Conservation (phyloP, 2,888 invertebrate species). For the Entomobrya proxima region DNA sequence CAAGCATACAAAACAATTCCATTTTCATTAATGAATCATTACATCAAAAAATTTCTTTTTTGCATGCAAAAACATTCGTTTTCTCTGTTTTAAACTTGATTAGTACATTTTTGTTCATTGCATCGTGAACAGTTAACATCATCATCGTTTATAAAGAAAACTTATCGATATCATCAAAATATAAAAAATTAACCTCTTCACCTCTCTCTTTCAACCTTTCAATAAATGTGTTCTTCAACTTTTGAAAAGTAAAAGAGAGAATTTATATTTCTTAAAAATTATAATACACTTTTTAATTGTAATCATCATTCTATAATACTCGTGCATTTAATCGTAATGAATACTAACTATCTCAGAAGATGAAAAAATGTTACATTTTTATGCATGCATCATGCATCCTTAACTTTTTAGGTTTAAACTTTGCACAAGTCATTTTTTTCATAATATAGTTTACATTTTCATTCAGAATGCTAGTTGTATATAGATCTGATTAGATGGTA, state of each 20-base stretch:
- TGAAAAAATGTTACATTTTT: constrained; percentile 10
- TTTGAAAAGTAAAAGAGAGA: not conserved
- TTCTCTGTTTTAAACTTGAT: not conserved
- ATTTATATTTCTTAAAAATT: constrained; percentile 8
- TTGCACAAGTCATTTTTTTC: not conserved
- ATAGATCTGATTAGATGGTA: constrained; percentile 45
- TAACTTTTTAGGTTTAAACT: constrained; percentile 53
- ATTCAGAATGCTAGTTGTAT: too few species aligned
- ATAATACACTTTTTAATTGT: constrained; percentile 3
- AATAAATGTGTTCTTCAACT: not conserved
- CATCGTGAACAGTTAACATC: not conserved
- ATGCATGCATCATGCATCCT: constrained; percentile 54
- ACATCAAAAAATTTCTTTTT: not conserved
- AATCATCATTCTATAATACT: constrained; percentile 1
- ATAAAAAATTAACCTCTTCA: not conserved
- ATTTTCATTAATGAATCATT: not conserved
- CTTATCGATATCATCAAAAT: not conserved
- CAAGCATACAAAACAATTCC: not conserved
- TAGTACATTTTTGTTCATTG: not conserved
- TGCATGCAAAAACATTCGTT: not conserved
- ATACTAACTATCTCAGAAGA: not conserved
- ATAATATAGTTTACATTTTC: too few species aligned
- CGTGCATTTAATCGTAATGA: not conserved
- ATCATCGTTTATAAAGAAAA: not conserved
- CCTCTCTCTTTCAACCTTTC: not conserved